These are phyloP conservation scores for Hypercompe scribonia DNA, from an alignment of 2,888 invertebrate genomes.

Conservation along the genomic window DNA sequence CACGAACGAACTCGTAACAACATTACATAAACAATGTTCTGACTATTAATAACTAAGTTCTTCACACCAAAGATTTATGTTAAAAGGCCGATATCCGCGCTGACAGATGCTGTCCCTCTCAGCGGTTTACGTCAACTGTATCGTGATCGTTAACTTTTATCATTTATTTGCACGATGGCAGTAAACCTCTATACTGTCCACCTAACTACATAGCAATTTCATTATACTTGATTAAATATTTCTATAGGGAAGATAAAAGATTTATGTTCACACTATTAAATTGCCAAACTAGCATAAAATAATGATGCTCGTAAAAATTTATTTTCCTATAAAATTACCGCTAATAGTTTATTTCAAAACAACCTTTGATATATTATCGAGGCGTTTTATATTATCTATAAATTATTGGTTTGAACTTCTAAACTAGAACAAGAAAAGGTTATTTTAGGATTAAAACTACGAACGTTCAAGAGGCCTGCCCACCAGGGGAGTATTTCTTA, in stretches of 20 bases:
- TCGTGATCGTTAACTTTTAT: constrained; percentile 41
- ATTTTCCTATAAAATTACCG: not conserved
- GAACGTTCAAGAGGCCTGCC: too few species aligned
- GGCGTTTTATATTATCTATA: not conserved
- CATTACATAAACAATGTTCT: not conserved
- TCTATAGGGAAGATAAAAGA: constrained; percentile 10
- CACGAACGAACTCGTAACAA: not conserved
- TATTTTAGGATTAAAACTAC: too few species aligned
- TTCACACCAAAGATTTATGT: not conserved
- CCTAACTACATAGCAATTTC: constrained; percentile 24
- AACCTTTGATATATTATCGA: not conserved
- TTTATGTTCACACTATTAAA: constrained; percentile 5
- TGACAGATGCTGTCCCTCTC: constrained; percentile 35
- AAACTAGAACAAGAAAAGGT: not conserved
- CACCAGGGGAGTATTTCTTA: too few species aligned
- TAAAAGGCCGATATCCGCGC: constrained; percentile 13
- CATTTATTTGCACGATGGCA: constrained; percentile 35
- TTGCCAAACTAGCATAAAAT: not conserved
- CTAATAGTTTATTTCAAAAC: not conserved
- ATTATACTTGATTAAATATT: constrained; percentile 22
- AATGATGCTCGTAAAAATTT: not conserved
- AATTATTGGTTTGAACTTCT: not conserved
- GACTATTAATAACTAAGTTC: constrained; percentile 1
- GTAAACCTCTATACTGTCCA: constrained; percentile 32
- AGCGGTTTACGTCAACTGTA: constrained; percentile 32